Percentiles rank a stretch among this genome's conserved stretches.
Conservation (phyloP, 2,797 vertebrate genomes). For the Coluber constrictor region DNA sequence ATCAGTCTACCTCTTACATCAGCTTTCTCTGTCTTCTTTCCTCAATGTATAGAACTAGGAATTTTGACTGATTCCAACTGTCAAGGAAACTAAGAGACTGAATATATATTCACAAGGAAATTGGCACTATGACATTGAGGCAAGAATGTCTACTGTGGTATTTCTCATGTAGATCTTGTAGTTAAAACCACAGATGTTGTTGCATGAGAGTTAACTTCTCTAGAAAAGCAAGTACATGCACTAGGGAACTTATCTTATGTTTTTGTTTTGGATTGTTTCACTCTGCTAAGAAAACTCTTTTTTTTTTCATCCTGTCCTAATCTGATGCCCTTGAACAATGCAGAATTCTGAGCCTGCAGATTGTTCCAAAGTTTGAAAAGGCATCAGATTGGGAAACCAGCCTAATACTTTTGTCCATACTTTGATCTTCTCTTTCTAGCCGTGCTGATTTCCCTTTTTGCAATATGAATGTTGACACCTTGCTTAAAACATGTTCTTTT, state of each 20-base stretch:
- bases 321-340: neutral
- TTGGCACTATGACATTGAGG: neutral
- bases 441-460: neutral
- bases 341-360: neutral
- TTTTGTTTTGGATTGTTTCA: neutral
- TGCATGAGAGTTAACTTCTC: neutral
- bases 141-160: neutral
- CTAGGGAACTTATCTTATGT: neutral
- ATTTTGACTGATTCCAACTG: neutral
- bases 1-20: fast-evolving
- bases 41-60: neutral
- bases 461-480: neutral
- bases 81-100: neutral
- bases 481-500: neutral
- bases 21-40: neutral
- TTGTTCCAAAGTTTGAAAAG: neutral
- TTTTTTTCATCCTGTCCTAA: neutral
- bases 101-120: neutral
- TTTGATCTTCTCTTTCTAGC: neutral
- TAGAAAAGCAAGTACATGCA: neutral
- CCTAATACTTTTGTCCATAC: neutral
- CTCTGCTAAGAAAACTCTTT: neutral
- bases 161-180: neutral
- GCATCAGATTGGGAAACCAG: neutral
- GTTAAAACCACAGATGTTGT: neutral